Evolutionary conservation across 2,797 vertebrate genomes (phyloP).

Genomic region (Pseudocheirus occidentalis): DNA sequence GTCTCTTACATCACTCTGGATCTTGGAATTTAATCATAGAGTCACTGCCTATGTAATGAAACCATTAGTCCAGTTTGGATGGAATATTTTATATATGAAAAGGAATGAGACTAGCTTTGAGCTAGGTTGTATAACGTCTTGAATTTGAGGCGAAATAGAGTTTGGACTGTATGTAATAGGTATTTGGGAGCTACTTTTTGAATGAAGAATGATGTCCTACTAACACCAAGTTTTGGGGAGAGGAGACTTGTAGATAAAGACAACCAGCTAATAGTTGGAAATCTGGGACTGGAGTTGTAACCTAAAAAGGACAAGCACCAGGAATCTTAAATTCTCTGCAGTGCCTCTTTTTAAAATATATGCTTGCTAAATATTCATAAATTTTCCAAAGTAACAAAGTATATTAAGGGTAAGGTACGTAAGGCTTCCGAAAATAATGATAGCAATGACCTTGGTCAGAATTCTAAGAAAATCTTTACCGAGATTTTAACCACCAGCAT

Average conservation of each 20-base stretch:
- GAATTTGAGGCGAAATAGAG: neutral
- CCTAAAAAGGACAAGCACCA: neutral
- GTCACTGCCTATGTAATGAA: neutral
- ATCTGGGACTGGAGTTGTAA: neutral
- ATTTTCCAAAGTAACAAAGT: neutral
- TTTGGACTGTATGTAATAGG: neutral
- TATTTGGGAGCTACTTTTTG: neutral
- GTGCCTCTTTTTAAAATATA: neutral
- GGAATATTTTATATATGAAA: neutral
- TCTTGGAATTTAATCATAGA: neutral
- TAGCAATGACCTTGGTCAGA: neutral
- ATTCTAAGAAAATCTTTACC: neutral
- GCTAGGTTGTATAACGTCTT: neutral
- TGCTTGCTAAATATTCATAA: neutral
- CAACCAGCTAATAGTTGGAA: neutral
- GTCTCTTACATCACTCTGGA: neutral
- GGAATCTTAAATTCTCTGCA: neutral
- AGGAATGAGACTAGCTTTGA: neutral
- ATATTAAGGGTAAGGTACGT: neutral
- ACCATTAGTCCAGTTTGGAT: neutral
- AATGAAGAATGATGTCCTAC: neutral
- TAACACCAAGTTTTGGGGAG: neutral
- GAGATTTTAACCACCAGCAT: neutral
- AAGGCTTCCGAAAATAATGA: neutral
- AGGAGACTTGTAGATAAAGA: neutral